Percentiles rank a stretch among this genome's conserved stretches.
Evolutionary conservation across 2,888 invertebrate species (phyloP).

Genomic region (Corbicula japonica): DNA sequence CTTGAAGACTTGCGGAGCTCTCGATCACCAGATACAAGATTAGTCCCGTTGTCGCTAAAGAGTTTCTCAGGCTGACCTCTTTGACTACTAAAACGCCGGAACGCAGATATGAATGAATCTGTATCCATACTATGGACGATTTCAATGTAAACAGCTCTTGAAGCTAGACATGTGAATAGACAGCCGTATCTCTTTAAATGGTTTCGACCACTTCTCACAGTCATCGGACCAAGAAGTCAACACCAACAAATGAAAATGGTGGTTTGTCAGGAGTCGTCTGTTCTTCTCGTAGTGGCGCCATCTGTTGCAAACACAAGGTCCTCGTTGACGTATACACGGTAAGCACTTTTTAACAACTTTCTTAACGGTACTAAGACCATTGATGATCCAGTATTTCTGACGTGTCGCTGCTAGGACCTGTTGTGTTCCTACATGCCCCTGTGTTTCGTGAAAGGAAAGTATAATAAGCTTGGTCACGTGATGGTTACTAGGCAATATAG

Average conservation of each 20-base stretch:
- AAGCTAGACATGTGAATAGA: no score
- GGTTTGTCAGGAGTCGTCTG: constrained; percentile 27
- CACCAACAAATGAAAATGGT: constrained; percentile 41
- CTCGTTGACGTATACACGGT: constrained; percentile 21
- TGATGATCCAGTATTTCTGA: constrained; percentile 35
- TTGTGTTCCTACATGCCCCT: constrained; percentile 31
- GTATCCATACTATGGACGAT: no score
- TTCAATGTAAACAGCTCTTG: no score
- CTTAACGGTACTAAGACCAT: constrained; percentile 26
- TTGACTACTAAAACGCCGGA: constrained; percentile 46
- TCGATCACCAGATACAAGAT: constrained; percentile 34
- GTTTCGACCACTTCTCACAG: constrained; percentile 37
- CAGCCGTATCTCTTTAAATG: constrained; percentile 31
- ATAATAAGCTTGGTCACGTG: constrained; percentile 36
- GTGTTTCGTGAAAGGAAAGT: neutral
- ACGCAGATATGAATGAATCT: constrained; percentile 47
- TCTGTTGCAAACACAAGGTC: constrained; percentile 17
- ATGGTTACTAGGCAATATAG: constrained; percentile 27
- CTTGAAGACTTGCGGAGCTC: constrained; percentile 40
- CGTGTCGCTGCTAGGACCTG: constrained; percentile 15
- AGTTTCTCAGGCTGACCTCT: constrained; percentile 43
- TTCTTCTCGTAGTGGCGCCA: constrained; percentile 35
- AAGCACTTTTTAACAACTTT: constrained; percentile 16
- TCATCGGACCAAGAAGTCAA: constrained; percentile 45
- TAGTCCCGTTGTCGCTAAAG: constrained; percentile 52